A percentile compares a stretch with the other conserved stretches of the same genome.
Evolutionary conservation across 2,113 vertebrate species (phyloP).

Genomic region (Gallinago jamesoni): DNA sequence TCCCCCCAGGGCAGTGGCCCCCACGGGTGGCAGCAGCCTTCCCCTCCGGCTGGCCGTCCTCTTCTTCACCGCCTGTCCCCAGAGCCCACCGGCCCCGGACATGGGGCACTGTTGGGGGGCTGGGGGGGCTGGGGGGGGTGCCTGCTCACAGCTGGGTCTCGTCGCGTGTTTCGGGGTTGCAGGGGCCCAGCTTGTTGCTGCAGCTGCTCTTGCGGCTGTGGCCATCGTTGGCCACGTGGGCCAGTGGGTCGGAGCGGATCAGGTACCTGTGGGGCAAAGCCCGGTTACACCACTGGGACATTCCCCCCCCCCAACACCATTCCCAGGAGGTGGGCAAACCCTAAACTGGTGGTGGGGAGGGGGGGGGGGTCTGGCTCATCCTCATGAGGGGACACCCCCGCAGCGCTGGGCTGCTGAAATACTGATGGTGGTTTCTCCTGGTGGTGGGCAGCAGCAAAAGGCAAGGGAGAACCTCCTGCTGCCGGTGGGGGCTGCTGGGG

Average conservation of each 20-base stretch:
- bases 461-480: rapidly evolving
- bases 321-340: neutral
- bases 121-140: neutral
- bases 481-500: neutral
- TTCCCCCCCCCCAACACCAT: rapidly evolving
- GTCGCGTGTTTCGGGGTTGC: conserved; percentile 80
- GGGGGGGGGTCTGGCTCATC: neutral
- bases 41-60: neutral
- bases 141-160: conserved; percentile 84
- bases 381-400: rapidly evolving
- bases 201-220: conserved; percentile 74
- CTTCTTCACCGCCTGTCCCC: neutral
- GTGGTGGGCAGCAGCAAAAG: neutral
- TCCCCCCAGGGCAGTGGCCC: neutral
- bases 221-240: conserved; percentile 85
- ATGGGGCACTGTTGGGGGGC: neutral
- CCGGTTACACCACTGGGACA: rapidly evolving
- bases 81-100: neutral
- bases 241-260: conserved; percentile 92
- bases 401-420: rapidly evolving
- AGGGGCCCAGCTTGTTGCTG: conserved; percentile 79
- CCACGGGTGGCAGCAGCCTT: neutral
- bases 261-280: conserved; percentile 80
- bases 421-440: neutral
- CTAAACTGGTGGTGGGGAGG: rapidly evolving